These are phyloP conservation scores for Eutolmus rufibarbis DNA, from an alignment of 2,888 invertebrate genomes.

Conservation along the genomic window DNA sequence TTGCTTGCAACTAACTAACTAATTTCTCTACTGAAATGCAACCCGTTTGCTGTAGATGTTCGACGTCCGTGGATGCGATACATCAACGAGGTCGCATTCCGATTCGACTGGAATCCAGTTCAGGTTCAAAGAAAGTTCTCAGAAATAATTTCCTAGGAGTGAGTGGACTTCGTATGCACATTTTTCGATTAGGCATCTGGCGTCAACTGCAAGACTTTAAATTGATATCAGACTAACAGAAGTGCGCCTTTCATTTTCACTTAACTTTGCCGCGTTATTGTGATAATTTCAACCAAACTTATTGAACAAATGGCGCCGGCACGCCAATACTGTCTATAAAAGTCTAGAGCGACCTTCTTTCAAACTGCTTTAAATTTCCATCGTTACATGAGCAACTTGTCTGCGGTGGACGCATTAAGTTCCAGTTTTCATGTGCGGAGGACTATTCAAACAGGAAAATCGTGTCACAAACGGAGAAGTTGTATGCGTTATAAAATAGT, in stretches of 20 bases:
- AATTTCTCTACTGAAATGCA: background rate
- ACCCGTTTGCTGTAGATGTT: background rate
- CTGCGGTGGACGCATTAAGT: background rate
- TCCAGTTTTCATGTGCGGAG: constrained; percentile 20
- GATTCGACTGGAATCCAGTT: constrained; percentile 1
- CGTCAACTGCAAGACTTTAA: background rate
- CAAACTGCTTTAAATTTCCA: background rate
- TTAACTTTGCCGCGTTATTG: background rate
- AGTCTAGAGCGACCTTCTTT: background rate
- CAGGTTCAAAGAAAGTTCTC: constrained; percentile 26
- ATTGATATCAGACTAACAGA: background rate
- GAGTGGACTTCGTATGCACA: too few species aligned
- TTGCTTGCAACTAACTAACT: background rate
- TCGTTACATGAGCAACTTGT: background rate
- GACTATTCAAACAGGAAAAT: background rate
- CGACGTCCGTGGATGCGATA: background rate
- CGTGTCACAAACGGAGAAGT: constrained; percentile 10
- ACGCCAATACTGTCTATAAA: background rate
- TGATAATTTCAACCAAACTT: background rate
- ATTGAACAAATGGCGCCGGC: background rate
- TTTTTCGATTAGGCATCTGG: background rate
- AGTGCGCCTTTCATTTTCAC: constrained; percentile 7
- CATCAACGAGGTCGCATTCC: constrained; percentile 21
- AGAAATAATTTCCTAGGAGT: background rate
- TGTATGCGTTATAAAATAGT: constrained; percentile 10